phyloP scores from a whole-genome alignment of 2,888 invertebrate species.

The Trachelus tabidus region DNA sequence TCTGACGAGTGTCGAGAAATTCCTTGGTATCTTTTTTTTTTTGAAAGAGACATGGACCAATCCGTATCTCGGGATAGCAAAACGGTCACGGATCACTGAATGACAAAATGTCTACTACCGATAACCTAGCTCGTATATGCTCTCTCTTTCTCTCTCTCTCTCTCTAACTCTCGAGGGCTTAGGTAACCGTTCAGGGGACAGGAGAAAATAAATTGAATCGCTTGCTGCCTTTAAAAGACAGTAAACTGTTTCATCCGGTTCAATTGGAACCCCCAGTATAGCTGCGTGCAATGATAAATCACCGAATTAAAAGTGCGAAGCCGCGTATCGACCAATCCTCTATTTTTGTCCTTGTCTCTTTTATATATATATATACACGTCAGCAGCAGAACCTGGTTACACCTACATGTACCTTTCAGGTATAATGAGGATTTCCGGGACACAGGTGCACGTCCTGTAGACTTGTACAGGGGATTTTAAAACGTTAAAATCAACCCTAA shows the following conservation, averaged over 20 bases:
- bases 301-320: slow-evolving; percentile 35
- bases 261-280: slow-evolving; percentile 53
- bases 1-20: not conserved
- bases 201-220: slow-evolving; percentile 60
- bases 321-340: slow-evolving; percentile 5
- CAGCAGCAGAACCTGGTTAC: not conserved
- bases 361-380: too few species aligned
- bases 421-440: slow-evolving; percentile 40
- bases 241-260: slow-evolving; percentile 62
- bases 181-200: slow-evolving; percentile 32
- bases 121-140: not conserved
- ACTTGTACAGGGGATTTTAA: not conserved
- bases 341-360: not conserved
- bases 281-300: slow-evolving; percentile 38
- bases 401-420: not conserved
- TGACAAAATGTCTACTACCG: not conserved
- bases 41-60: not conserved
- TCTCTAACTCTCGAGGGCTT: not conserved
- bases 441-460: slow-evolving; percentile 53
- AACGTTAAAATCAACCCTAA: not conserved
- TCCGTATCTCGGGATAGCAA: not conserved
- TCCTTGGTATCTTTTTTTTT: not conserved
- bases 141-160: not conserved
- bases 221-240: slow-evolving; percentile 57
- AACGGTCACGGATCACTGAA: not conserved